Conservation (phyloP, 2,113 vertebrate species). For the Nothobranchius furzeri region DNA sequence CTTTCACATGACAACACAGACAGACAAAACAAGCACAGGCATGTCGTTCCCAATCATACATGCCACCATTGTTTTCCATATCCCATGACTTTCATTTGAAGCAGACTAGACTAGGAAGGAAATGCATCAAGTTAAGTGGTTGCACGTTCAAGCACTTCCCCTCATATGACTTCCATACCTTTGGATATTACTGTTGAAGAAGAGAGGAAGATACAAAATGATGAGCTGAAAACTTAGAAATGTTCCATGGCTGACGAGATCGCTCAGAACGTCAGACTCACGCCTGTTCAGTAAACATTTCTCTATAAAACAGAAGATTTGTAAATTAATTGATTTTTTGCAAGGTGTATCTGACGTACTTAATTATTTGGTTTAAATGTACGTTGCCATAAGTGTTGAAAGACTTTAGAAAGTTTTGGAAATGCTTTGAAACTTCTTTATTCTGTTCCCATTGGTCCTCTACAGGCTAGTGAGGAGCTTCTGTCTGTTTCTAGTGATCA, state of each 20-base stretch:
- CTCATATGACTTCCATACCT: slow-evolving; percentile 72
- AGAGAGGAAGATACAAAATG: slow-evolving; percentile 23
- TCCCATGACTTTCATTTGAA: slow-evolving; percentile 70
- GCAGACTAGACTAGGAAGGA: slow-evolving; percentile 37
- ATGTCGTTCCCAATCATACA: slow-evolving; percentile 44
- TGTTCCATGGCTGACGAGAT: slow-evolving; percentile 1
- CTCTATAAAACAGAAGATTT: too few species aligned
- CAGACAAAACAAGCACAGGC: slow-evolving; percentile 11
- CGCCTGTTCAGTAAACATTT: background rate
- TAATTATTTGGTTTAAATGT: too few species aligned
- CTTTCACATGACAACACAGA: slow-evolving; percentile 35
- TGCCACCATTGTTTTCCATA: slow-evolving; percentile 39
- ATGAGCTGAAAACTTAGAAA: slow-evolving; percentile 11
- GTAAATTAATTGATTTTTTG: too few species aligned
- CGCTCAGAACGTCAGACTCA: slow-evolving; percentile 20
- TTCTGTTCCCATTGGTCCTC: too few species aligned
- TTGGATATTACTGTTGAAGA: slow-evolving; percentile 63
- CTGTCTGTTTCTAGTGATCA: too few species aligned
- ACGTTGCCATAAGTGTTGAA: too few species aligned
- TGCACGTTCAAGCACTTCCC: slow-evolving; percentile 65
- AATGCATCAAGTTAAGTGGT: slow-evolving; percentile 60
- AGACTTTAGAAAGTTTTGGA: too few species aligned
- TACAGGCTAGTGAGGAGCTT: too few species aligned
- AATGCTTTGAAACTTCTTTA: too few species aligned
- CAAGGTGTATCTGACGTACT: too few species aligned